Evolutionary conservation across 2,113 vertebrate species (phyloP).

Genomic region (Catharus bicknelli): DNA sequence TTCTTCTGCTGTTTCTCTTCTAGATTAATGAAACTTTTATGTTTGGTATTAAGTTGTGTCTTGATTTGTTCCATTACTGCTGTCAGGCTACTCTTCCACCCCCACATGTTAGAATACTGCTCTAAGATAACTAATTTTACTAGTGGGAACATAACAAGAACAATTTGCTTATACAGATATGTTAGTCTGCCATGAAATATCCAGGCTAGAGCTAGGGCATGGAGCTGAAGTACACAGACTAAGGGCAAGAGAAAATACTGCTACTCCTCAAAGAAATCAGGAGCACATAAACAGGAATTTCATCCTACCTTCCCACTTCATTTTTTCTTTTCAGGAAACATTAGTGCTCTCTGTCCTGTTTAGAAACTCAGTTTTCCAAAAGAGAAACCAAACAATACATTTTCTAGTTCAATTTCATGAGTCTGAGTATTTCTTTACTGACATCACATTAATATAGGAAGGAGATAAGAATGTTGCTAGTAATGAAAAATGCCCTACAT

Average conservation of each 20-base stretch:
- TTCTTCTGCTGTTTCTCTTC: slow-evolving; percentile 34
- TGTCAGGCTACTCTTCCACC: not conserved
- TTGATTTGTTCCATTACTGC: slow-evolving; percentile 20
- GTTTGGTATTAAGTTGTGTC: not conserved
- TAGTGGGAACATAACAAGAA: not conserved
- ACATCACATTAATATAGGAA: not conserved
- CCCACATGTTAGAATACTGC: not conserved
- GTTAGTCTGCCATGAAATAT: not conserved
- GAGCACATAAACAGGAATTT: not conserved
- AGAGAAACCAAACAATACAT: not conserved
- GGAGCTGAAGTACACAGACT: not conserved
- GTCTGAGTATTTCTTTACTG: not conserved
- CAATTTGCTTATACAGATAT: not conserved
- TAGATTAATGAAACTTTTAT: slow-evolving; percentile 30
- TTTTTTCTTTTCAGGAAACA: not conserved
- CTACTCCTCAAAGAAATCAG: not conserved
- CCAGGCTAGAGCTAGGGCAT: not conserved
- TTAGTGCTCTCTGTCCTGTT: not conserved
- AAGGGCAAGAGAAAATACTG: not conserved
- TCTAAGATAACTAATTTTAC: not conserved
- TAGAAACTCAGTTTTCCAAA: not conserved
- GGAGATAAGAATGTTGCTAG: not conserved
- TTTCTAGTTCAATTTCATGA: not conserved
- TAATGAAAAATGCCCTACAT: not conserved
- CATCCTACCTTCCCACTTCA: accelerated